Conservation (phyloP, 2,113 vertebrate genomes). For the Lonchura striata region DNA sequence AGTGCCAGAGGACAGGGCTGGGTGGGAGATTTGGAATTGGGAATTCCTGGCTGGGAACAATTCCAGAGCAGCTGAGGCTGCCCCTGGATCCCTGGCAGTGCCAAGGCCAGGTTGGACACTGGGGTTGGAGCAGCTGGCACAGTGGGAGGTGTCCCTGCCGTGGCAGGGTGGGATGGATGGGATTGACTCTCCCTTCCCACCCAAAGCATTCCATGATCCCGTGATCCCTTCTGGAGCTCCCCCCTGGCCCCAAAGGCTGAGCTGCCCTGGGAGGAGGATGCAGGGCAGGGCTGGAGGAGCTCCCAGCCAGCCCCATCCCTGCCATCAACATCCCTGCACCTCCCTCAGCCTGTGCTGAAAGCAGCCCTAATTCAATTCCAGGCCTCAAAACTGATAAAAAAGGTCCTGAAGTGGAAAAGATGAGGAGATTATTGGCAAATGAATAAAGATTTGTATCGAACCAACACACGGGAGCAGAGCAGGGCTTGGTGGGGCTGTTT, state of each 20-base stretch:
- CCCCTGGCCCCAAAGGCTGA: constrained; percentile 62
- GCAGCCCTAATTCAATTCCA: constrained; percentile 89
- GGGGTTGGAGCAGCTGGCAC: not conserved
- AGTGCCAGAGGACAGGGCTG: rapidly evolving
- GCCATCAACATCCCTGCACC: constrained; percentile 79
- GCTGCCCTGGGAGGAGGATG: constrained; percentile 68
- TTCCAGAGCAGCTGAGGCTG: not conserved
- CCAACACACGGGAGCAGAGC: constrained; percentile 77
- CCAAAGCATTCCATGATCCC: not conserved
- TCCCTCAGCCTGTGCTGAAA: constrained; percentile 80
- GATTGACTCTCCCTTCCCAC: rapidly evolving
- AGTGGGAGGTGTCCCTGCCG: not conserved
- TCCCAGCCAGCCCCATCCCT: constrained; percentile 48
- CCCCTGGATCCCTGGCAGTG: not conserved
- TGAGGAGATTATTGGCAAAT: constrained; percentile 90
- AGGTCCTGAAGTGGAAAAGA: constrained; percentile 82
- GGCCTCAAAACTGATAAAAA: constrained; percentile 85
- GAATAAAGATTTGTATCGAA: constrained; percentile 91
- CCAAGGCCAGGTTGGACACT: rapidly evolving
- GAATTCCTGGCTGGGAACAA: not conserved
- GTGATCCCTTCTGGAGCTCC: not conserved
- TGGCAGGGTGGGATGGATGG: not conserved
- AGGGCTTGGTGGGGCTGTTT: constrained; percentile 61
- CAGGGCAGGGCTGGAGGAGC: constrained; percentile 34
- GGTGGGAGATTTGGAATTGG: rapidly evolving